Percentiles rank a stretch among this genome's conserved stretches.
Evolutionary conservation across 1,140 invertebrate species (phyloP).

Genomic region (Pseudomyrmex sp.): DNA sequence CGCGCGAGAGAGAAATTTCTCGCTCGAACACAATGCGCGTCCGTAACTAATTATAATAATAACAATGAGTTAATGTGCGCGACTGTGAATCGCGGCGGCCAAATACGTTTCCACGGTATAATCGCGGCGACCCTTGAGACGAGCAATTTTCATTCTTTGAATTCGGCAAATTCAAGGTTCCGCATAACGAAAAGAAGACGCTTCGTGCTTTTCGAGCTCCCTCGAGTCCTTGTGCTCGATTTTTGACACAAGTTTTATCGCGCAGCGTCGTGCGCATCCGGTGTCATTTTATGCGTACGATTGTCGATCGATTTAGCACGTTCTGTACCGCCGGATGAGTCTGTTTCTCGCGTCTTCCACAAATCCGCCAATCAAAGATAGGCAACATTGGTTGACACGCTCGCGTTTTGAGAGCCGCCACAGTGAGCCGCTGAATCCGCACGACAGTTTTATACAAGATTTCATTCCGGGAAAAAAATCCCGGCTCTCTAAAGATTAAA

Average conservation of each 20-base stretch:
- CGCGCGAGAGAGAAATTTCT: conserved; percentile 22
- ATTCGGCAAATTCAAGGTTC: background rate
- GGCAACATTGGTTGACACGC: too few relatives aligned
- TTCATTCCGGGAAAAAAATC: too few relatives aligned
- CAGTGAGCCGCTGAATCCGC: too few relatives aligned
- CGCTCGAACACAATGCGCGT: conserved; percentile 5
- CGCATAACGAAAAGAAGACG: background rate
- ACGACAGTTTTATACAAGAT: too few relatives aligned
- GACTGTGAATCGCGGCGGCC: conserved; percentile 22
- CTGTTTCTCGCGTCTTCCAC: background rate
- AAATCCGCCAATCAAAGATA: background rate
- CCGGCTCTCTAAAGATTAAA: too few relatives aligned
- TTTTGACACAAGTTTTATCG: background rate
- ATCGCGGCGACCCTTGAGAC: conserved; percentile 5
- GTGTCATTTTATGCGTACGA: background rate
- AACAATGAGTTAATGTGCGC: background rate
- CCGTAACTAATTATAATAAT: conserved; percentile 10
- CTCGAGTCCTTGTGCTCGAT: background rate
- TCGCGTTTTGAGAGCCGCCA: too few relatives aligned
- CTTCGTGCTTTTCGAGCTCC: background rate
- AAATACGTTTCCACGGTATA: conserved; percentile 31
- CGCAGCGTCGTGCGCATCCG: background rate
- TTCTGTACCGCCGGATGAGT: background rate
- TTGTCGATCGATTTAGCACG: conserved; percentile 8
- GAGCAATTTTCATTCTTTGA: conserved; percentile 7